phyloP scores from a whole-genome alignment of 2,888 invertebrate species.

The Agrotis puta region DNA sequence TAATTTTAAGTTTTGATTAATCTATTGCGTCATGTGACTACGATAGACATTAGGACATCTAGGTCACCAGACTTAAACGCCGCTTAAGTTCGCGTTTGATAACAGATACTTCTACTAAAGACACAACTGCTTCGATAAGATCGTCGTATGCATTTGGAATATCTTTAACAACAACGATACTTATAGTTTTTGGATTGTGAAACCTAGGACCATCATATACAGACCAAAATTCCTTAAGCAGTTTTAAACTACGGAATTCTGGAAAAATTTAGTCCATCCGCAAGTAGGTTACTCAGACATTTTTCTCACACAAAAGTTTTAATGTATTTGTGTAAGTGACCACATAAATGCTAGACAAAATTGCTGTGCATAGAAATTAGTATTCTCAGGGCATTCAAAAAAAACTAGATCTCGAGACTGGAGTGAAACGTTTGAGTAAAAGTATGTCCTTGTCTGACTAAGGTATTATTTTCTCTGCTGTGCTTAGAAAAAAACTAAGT shows the following conservation, averaged over 20 bases:
- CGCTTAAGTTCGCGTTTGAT: constrained; percentile 7
- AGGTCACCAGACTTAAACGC: constrained; percentile 26
- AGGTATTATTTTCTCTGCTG: constrained; percentile 14
- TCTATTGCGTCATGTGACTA: neutral
- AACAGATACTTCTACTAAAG: neutral
- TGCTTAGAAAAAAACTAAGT: neutral
- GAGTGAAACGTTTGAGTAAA: constrained; percentile 32
- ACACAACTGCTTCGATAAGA: constrained; percentile 1
- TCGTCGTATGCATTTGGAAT: neutral
- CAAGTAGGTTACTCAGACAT: neutral
- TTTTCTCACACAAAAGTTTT: constrained; percentile 17
- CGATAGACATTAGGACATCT: constrained; percentile 15
- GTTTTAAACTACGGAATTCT: neutral
- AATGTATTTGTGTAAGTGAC: constrained; percentile 21
- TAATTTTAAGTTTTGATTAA: neutral
- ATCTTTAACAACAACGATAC: neutral
- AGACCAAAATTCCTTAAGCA: neutral
- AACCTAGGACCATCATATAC: neutral
- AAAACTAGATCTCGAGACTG: constrained; percentile 54
- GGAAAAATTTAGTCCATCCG: neutral
- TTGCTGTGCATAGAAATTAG: constrained; percentile 43
- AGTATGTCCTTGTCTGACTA: constrained; percentile 25
- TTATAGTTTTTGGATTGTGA: neutral
- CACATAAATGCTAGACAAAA: constrained; percentile 19
- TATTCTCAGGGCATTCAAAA: constrained; percentile 44